Evolutionary conservation across 1,140 invertebrate genomes (phyloP).

Genomic region (Drosophila kohkoa): DNA sequence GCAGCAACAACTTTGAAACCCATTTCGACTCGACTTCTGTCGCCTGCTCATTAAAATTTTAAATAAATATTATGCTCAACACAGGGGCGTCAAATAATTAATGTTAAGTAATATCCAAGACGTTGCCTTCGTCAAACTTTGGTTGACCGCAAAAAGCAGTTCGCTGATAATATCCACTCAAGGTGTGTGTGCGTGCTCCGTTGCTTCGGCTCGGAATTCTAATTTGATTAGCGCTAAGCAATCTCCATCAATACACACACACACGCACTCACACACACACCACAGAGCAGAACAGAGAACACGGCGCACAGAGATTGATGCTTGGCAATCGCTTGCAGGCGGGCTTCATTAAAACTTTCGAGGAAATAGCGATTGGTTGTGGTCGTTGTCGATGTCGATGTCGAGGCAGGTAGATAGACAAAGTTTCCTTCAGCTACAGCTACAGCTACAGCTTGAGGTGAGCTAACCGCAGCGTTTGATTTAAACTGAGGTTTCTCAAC

Average conservation of each 20-base stretch:
- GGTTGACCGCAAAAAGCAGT: constrained; percentile 50
- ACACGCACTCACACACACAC: not conserved
- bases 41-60: constrained; percentile 55
- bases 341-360: constrained; percentile 57
- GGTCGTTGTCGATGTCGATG: constrained; percentile 20
- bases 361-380: constrained; percentile 43
- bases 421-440: constrained; percentile 3
- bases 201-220: constrained; percentile 16
- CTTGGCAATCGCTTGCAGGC: constrained; percentile 43
- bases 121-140: constrained; percentile 42
- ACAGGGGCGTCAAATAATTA: constrained; percentile 52
- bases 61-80: constrained; percentile 50
- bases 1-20: constrained; percentile 1
- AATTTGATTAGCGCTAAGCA: constrained; percentile 46
- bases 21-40: constrained; percentile 43
- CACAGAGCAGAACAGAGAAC: too few species aligned
- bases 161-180: constrained; percentile 31
- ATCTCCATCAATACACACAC: constrained; percentile 16
- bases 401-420: not conserved
- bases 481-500: constrained; percentile 48
- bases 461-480: constrained; percentile 51
- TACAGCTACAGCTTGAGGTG: constrained; percentile 12
- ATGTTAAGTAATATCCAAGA: constrained; percentile 55
- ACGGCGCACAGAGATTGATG: constrained; percentile 28
- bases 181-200: constrained; percentile 31